Conservation (phyloP, 2,888 invertebrate genomes). For the Heliconius ismenius region DNA sequence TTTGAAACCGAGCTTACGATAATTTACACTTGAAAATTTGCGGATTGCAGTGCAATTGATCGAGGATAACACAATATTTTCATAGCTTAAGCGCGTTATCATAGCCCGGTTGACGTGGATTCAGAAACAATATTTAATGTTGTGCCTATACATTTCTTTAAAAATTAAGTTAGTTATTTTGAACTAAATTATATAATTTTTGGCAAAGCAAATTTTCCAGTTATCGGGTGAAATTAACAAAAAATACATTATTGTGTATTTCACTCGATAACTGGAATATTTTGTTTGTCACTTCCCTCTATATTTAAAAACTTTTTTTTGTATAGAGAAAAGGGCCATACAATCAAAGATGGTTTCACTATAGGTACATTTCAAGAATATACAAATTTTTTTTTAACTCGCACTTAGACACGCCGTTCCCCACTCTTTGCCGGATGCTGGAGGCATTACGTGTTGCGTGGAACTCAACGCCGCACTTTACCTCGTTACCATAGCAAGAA, state of each 20-base stretch:
- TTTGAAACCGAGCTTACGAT: neutral
- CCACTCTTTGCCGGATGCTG: no score
- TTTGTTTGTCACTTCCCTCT: no score
- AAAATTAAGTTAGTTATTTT: neutral
- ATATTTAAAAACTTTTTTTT: no score
- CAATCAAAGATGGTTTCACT: no score
- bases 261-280: no score
- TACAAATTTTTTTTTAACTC: no score
- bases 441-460: no score
- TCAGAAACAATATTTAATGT: neutral
- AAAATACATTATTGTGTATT: neutral
- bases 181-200: neutral
- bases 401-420: no score
- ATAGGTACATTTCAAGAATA: no score
- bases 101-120: neutral
- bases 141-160: neutral
- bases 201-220: neutral
- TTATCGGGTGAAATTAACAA: neutral
- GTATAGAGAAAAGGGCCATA: no score
- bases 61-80: neutral
- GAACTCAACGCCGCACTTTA: no score
- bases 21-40: neutral
- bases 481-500: no score
- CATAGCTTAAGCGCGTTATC: neutral
- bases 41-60: neutral